A percentile compares a stretch with the other conserved stretches of the same genome.
These are phyloP conservation scores for Takifugu ocellatus DNA, from an alignment of 2,797 vertebrate genomes.

Conservation along the genomic window DNA sequence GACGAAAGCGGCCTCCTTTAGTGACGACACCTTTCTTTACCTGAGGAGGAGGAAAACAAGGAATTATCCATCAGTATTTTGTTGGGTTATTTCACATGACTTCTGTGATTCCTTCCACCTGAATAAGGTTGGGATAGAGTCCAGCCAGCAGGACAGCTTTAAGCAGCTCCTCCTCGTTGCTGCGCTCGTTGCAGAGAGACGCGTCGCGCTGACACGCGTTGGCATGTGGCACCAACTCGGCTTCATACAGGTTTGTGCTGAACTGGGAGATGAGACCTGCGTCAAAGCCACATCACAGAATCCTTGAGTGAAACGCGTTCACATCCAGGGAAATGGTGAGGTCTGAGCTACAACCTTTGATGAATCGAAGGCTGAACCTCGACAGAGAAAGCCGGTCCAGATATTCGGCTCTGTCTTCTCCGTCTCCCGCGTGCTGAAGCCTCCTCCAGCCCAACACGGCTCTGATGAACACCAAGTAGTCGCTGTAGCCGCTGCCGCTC, in stretches of 20 bases:
- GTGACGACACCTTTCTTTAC: slow-evolving; percentile 87
- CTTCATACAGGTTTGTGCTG: slow-evolving; percentile 87
- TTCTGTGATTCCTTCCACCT: slow-evolving; percentile 74
- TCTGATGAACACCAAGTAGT: slow-evolving; percentile 86
- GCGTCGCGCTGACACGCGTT: slow-evolving; percentile 75
- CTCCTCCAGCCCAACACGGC: slow-evolving; percentile 85
- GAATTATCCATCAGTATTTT: not conserved
- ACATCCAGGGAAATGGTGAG: not conserved
- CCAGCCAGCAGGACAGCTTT: slow-evolving; percentile 92
- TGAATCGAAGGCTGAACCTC: slow-evolving; percentile 82
- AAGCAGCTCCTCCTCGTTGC: slow-evolving; percentile 87
- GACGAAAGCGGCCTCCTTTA: slow-evolving; percentile 88
- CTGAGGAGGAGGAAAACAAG: slow-evolving; percentile 54
- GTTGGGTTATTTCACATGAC: no score
- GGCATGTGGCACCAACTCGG: slow-evolving; percentile 77
- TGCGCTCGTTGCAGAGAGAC: slow-evolving; percentile 85
- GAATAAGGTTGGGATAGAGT: slow-evolving; percentile 95
- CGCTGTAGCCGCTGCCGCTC: slow-evolving; percentile 83
- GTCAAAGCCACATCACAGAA: not conserved
- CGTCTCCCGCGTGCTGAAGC: slow-evolving; percentile 70
- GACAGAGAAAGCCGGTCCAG: slow-evolving; percentile 81
- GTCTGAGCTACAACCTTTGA: slow-evolving; percentile 78
- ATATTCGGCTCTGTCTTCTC: slow-evolving; percentile 78
- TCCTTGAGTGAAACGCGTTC: not conserved
- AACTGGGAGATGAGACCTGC: slow-evolving; percentile 94